phyloP scores from a whole-genome alignment of 35 echinoderm and acorn worm genomes.

The Nesometra sesokonis region DNA sequence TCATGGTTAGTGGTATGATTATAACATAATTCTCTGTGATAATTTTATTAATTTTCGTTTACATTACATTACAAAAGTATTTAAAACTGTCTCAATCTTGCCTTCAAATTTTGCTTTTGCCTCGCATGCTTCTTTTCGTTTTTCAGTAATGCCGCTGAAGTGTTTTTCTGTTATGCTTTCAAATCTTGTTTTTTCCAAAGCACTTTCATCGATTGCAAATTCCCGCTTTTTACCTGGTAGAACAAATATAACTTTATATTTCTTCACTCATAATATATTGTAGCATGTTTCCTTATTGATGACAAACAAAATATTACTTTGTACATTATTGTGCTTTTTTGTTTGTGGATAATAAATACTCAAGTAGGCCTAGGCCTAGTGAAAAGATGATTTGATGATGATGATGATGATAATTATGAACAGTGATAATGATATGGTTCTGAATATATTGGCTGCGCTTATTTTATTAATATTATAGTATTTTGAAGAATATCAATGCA shows the following conservation, averaged over 20 bases:
- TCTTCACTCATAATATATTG: neutral
- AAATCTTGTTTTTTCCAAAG: constrained; percentile 34
- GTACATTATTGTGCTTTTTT: no score
- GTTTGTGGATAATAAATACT: no score
- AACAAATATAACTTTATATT: neutral
- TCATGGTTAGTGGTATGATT: no score
- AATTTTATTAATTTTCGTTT: no score
- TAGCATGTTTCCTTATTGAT: neutral
- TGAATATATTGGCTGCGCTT: no score
- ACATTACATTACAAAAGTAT: neutral
- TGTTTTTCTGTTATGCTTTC: constrained; percentile 46
- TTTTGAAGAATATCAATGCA: no score
- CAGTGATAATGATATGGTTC: no score
- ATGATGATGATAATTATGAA: no score
- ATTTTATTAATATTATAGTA: no score
- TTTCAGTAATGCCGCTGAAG: constrained; percentile 20
- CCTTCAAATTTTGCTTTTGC: constrained; percentile 50
- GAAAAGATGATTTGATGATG: no score
- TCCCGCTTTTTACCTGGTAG: neutral
- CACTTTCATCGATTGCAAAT: neutral
- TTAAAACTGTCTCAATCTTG: neutral
- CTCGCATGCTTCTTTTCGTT: constrained; percentile 35
- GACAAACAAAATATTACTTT: no score
- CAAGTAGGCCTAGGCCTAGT: no score
- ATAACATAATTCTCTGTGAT: neutral